phyloP scores from a whole-genome alignment of 2,113 vertebrate genomes.

The Clarias batrachus region DNA sequence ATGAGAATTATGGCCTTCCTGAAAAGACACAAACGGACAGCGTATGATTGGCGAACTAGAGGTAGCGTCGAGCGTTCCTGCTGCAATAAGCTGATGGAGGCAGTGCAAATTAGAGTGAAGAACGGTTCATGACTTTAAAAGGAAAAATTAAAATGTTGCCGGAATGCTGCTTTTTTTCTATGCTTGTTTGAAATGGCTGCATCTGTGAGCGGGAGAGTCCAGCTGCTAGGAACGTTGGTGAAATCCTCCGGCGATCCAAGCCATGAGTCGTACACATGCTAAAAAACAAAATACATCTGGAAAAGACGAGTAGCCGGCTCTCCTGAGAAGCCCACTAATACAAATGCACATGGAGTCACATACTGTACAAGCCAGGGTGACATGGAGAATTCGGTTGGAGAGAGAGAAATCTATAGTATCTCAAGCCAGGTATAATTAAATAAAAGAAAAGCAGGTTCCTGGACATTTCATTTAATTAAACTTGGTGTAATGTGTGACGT shows the following conservation, averaged over 20 bases:
- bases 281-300: conserved; percentile 15
- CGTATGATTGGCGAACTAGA: neutral
- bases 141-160: neutral
- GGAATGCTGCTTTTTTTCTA: neutral
- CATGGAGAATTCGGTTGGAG: neutral
- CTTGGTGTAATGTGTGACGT: neutral
- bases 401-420: neutral
- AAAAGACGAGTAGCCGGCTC: conserved; percentile 1
- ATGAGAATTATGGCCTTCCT: neutral
- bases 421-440: neutral
- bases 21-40: neutral
- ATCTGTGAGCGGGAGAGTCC: conserved; percentile 7
- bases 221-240: neutral
- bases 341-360: neutral
- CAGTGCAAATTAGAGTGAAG: neutral
- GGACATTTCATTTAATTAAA: no score
- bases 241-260: neutral
- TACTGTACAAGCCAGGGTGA: conserved; percentile 9
- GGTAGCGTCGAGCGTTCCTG: neutral
- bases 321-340: conserved; percentile 7
- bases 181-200: neutral
- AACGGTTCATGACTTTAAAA: neutral
- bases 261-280: neutral
- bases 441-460: neutral
- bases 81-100: neutral